Evolutionary conservation across 2,888 invertebrate species (phyloP).

Genomic region (Heteropelma amictum): DNA sequence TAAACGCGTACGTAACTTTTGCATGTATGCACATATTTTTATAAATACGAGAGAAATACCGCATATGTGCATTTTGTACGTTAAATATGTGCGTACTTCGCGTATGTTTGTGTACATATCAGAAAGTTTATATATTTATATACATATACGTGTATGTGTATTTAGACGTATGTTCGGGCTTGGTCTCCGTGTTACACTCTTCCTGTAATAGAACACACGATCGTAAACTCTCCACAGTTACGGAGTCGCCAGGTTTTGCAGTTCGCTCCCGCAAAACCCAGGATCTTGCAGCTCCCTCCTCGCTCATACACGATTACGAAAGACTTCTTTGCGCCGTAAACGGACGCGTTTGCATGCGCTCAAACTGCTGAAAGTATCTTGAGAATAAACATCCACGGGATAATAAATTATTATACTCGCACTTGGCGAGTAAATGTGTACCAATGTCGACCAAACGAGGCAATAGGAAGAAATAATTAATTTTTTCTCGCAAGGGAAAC

Average conservation of each 20-base stretch:
- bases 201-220: constrained; percentile 62
- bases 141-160: constrained; percentile 11
- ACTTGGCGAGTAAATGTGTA: neutral
- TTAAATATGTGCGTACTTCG: neutral
- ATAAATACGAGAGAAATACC: constrained; percentile 9
- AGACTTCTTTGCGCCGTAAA: constrained; percentile 29
- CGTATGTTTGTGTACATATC: neutral
- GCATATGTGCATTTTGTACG: neutral
- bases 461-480: neutral
- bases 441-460: neutral
- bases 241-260: constrained; percentile 34
- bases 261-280: neutral
- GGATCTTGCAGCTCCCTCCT: neutral
- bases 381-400: neutral
- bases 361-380: neutral
- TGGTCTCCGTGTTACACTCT: constrained; percentile 44
- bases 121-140: neutral
- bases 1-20: constrained; percentile 42
- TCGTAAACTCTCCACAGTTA: constrained; percentile 62
- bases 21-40: no score
- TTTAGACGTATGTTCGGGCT: constrained; percentile 14
- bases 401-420: neutral
- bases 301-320: constrained; percentile 44
- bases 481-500: neutral
- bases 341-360: neutral